These are phyloP conservation scores for Dicycla oo DNA, from an alignment of 2,888 invertebrate species.

Conservation along the genomic window DNA sequence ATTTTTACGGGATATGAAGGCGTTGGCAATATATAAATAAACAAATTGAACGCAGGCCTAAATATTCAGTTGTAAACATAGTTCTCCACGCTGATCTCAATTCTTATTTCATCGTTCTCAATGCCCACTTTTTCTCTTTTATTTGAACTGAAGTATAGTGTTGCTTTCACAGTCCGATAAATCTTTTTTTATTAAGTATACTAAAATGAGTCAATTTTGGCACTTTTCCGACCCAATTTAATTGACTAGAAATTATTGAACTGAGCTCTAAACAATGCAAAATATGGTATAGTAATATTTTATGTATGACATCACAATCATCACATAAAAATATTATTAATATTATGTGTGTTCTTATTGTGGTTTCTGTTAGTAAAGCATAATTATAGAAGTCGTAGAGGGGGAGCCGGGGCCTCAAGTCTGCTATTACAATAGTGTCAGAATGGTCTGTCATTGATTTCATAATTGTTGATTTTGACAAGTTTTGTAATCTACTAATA, in stretches of 20 bases:
- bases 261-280: slow-evolving; percentile 29
- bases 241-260: neutral
- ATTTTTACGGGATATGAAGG: slow-evolving; percentile 28
- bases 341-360: slow-evolving; percentile 3
- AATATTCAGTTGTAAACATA: slow-evolving; percentile 53
- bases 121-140: slow-evolving; percentile 29
- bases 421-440: no score
- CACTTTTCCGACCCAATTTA: slow-evolving; percentile 7
- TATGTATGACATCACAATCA: slow-evolving; percentile 37
- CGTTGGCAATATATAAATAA: slow-evolving; percentile 43
- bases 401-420: no score
- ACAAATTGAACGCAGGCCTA: slow-evolving; percentile 34
- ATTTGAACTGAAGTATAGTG: slow-evolving; percentile 13
- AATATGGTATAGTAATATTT: slow-evolving; percentile 41
- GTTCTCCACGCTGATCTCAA: slow-evolving; percentile 37
- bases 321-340: no score
- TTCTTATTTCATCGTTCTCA: slow-evolving; percentile 40
- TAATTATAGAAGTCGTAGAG: slow-evolving; percentile 56
- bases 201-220: slow-evolving; percentile 3
- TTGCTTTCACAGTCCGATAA: neutral
- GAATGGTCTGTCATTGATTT: no score
- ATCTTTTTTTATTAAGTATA: neutral
- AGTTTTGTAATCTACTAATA: no score
- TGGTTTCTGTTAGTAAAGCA: slow-evolving; percentile 18
- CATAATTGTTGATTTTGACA: no score